Percentiles rank a stretch among this genome's conserved stretches.
phyloP scores from a whole-genome alignment of 2,888 invertebrate species.

The Chesias legatella region DNA sequence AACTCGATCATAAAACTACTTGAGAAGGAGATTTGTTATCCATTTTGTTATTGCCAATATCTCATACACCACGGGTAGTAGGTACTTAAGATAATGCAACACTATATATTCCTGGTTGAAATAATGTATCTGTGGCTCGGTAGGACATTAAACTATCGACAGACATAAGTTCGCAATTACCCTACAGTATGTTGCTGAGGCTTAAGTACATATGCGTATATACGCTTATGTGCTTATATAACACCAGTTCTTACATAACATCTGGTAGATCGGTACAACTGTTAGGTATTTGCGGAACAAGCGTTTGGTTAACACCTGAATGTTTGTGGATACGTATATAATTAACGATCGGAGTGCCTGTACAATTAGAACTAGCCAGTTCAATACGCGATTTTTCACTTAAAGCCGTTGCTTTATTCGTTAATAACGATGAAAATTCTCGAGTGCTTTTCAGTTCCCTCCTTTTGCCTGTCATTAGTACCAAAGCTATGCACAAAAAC shows the following conservation, averaged over 20 bases:
- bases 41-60: no score
- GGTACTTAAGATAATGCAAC: slow-evolving; percentile 4
- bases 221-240: slow-evolving; percentile 3
- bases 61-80: not conserved
- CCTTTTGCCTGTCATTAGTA: no score
- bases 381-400: no score
- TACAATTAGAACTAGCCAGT: no score
- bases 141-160: slow-evolving; percentile 51
- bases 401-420: no score
- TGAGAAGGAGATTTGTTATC: no score
- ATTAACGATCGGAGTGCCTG: no score
- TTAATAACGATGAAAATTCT: no score
- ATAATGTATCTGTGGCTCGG: slow-evolving; percentile 8
- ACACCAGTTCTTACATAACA: no score
- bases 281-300: slow-evolving; percentile 19
- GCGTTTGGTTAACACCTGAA: slow-evolving; percentile 21
- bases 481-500: no score
- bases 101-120: slow-evolving; percentile 4
- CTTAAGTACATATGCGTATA: slow-evolving; percentile 41
- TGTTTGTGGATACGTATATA: slow-evolving; percentile 12
- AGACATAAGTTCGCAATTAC: slow-evolving; percentile 73
- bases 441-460: no score
- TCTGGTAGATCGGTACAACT: slow-evolving; percentile 20
- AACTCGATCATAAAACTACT: no score
- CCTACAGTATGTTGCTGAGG: slow-evolving; percentile 35